Conservation (phyloP, 1,140 invertebrate species). For the Lysiphlebus fabarum region DNA sequence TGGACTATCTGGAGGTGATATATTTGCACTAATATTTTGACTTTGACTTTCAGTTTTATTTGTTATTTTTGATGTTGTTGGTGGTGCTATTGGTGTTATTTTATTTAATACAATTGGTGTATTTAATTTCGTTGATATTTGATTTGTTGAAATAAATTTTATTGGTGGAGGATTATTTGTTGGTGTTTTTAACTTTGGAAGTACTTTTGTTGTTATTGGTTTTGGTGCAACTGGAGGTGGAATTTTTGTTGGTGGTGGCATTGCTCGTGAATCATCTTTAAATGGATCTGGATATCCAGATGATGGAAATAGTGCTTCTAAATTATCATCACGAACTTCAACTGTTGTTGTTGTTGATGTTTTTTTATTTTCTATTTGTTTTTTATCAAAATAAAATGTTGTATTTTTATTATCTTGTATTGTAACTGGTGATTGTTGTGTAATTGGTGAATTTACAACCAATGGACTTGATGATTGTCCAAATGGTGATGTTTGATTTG, state of each 20-base stretch:
- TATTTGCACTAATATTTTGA: slow-evolving; percentile 51
- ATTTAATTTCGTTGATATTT: slow-evolving; percentile 38
- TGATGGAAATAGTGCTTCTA: slow-evolving; percentile 53
- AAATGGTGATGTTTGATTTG: slow-evolving; percentile 34
- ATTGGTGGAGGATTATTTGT: slow-evolving; percentile 24
- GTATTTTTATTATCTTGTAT: slow-evolving; percentile 45
- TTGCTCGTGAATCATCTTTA: slow-evolving; percentile 47
- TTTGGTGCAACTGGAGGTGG: slow-evolving; percentile 48
- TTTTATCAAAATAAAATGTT: slow-evolving; percentile 45
- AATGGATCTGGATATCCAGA: slow-evolving; percentile 56
- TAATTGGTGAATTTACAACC: slow-evolving; percentile 44
- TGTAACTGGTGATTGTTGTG: slow-evolving; percentile 48
- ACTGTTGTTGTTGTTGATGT: slow-evolving; percentile 20
- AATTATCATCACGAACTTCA: slow-evolving; percentile 42
- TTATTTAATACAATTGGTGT: slow-evolving; percentile 36
- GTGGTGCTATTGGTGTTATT: slow-evolving; percentile 44
- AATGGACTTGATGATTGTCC: slow-evolving; percentile 48
- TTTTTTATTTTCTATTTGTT: slow-evolving; percentile 30
- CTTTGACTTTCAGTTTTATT: slow-evolving; percentile 51
- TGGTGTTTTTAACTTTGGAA: slow-evolving; percentile 42
- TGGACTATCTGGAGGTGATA: slow-evolving; percentile 50
- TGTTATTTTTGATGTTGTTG: slow-evolving; percentile 56
- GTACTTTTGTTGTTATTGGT: slow-evolving; percentile 37
- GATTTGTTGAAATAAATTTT: slow-evolving; percentile 38
- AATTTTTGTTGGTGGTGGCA: slow-evolving; percentile 48